Evolutionary conservation across 1,140 invertebrate species (phyloP), one percentile per base, ranked within the genome.

Genomic region (Neodiprion fabricii): DNA sequence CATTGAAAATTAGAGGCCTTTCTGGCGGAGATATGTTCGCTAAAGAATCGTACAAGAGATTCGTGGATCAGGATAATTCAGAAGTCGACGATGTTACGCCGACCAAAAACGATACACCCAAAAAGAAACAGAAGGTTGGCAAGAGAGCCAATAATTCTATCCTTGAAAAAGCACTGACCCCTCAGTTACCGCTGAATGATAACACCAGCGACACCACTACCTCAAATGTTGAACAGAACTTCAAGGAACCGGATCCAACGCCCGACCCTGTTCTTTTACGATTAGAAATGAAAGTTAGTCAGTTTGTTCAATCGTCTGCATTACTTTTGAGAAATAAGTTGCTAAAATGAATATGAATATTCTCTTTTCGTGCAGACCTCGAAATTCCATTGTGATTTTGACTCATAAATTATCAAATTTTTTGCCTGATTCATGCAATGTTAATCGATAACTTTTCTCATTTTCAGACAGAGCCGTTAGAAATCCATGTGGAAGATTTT

Each of bases 1-100:
- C 90, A 0, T 79, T 93, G 23, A 90, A 92, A 81, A 92, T 93
- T 74, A 90, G 91, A 80, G 92, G 92, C 5, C 82, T 93, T 14
- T 91, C 91, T 1, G 90, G 90, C 12, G 88, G 82, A 10, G 86
- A 87, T 73, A 85, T 86, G 67, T 86, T 87, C 50, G 80, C 82
- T 9, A 85, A 85, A 48, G 85, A 87, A 65, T 86, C 85, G 0
- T 86, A 84, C n/a, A 86, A 85, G 71, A 81, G 80, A 71, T 68
- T 86, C 23, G 80, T 79, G 0, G 83, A 86, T 12, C 71, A 84
- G 7, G 84, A 85, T 11, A 80, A 83, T 10, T 74, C 75, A 7
- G 79, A 80, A 8, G 74, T 79, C 0, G 81, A 83, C 7, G 80
- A 80, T 66, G 50, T 50, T 4, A 10, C 71, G 1, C 17, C 74